A percentile compares a stretch with the other conserved stretches of the same genome.
Conservation (phyloP, 2,797 vertebrate genomes). For the Sphenopsis melanotis region DNA sequence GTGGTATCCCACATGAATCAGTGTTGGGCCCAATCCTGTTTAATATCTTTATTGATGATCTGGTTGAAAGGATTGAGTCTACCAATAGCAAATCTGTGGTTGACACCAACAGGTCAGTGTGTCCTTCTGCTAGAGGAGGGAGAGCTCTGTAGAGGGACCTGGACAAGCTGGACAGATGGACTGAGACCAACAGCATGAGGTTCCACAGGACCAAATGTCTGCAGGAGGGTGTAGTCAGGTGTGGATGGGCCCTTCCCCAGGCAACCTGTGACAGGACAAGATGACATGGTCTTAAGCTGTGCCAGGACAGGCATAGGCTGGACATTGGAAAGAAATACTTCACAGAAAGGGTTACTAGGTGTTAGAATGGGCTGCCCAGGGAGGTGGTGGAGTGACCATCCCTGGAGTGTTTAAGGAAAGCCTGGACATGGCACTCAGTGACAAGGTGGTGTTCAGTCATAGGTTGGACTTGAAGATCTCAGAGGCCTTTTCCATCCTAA, state of each 20-base stretch:
- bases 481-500: not conserved
- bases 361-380: not conserved
- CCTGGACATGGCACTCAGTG: accelerated
- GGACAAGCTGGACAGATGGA: not conserved
- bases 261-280: not conserved
- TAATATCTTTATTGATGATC: not conserved
- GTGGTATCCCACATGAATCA: not conserved
- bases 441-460: not conserved
- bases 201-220: not conserved
- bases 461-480: not conserved
- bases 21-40: not conserved
- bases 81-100: not conserved
- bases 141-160: not conserved
- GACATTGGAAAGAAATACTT: not conserved
- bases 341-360: not conserved
- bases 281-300: too few relatives aligned
- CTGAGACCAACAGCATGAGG: not conserved
- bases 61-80: not conserved
- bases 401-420: not conserved
- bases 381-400: not conserved
- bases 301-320: not conserved
- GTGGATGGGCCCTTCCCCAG: not conserved
- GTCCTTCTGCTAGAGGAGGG: accelerated
- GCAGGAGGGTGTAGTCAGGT: not conserved
- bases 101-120: not conserved